Base-by-base conservation (phyloP, 2,888 invertebrate genomes). In the Hypena proboscidalis region DNA sequence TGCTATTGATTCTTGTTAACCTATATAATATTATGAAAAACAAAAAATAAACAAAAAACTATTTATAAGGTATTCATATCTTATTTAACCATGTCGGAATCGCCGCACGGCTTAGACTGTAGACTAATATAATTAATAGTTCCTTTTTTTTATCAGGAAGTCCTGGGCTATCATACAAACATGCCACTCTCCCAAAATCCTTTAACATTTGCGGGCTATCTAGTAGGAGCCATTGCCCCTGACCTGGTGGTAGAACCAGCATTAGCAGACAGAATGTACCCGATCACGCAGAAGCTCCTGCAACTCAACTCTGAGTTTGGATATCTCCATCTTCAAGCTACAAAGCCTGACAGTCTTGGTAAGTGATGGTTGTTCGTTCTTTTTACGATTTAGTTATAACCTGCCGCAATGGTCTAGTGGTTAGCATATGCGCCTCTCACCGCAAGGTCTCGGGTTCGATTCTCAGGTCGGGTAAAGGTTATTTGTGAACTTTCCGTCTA, bases 341-440 rank as follows among this genome's bases (percentile, higher is more conserved):
- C 58, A 4, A 56, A 61, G 29, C 59, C 60, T 8, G 58, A 58
- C 9, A 48, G 43, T 7, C 1, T 58, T 5, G 58, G 58, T 58
- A 34, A 6, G 43, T 43, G 4, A 8, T n/a, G 6, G 20, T n/a
- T 22, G 0, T n/a, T 15, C 7, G n/a, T n/a, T n/a, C n/a, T n/a
- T n/a, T n/a, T n/a, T n/a, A n/a, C n/a, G n/a, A n/a, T n/a, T n/a
- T n/a, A n/a, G n/a, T n/a, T n/a, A n/a, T n/a, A n/a, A n/a, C n/a
- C n/a, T n/a, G n/a, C n/a, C n/a, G n/a, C n/a, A n/a, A n/a, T n/a
- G n/a, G n/a, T n/a, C n/a, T n/a, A n/a, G n/a, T n/a, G n/a, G n/a
- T n/a, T n/a, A n/a, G n/a, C n/a, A n/a, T n/a, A n/a, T n/a, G n/a
- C n/a, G n/a, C n/a, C n/a, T n/a, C n/a, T n/a, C n/a, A n/a, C n/a